Percentiles rank a stretch among this genome's conserved stretches.
phyloP scores from a whole-genome alignment of 2,113 vertebrate genomes.

The Leptobrachium leishanense region DNA sequence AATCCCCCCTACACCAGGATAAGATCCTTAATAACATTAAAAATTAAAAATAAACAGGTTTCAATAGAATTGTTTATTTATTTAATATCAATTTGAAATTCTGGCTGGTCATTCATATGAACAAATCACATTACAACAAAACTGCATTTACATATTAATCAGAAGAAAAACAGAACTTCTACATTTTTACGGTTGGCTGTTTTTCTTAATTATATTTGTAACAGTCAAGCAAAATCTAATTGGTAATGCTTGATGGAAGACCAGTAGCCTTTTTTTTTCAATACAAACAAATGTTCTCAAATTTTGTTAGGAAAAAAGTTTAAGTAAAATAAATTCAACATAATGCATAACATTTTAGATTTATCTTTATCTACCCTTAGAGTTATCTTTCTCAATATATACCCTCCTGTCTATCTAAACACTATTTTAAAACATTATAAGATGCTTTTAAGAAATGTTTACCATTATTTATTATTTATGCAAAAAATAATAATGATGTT shows the following conservation, averaged over 20 bases:
- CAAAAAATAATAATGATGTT: no score
- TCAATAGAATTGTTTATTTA: slow-evolving; percentile 46
- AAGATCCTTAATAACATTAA: slow-evolving; percentile 35
- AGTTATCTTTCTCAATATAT: no score
- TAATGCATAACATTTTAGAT: no score
- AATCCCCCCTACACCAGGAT: slow-evolving; percentile 31
- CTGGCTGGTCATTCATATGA: slow-evolving; percentile 52
- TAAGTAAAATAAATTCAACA: slow-evolving; percentile 59
- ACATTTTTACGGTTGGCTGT: slow-evolving; percentile 77
- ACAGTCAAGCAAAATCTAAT: slow-evolving; percentile 74
- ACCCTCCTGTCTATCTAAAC: no score
- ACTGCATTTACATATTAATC: slow-evolving; percentile 60
- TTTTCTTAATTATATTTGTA: slow-evolving; percentile 76
- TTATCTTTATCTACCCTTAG: no score
- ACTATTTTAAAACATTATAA: no score
- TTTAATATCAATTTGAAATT: slow-evolving; percentile 44
- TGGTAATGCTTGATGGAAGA: slow-evolving; percentile 76
- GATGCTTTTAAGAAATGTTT: no score
- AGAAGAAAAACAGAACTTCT: slow-evolving; percentile 62
- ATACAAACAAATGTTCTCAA: slow-evolving; percentile 79
- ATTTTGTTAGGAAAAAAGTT: slow-evolving; percentile 69
- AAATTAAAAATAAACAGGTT: slow-evolving; percentile 45
- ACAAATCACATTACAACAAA: slow-evolving; percentile 57
- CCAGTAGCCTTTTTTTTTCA: slow-evolving; percentile 44
- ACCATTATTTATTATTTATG: no score